Conservation (phyloP, 2,888 invertebrate species). For the Papilio protenor region DNA sequence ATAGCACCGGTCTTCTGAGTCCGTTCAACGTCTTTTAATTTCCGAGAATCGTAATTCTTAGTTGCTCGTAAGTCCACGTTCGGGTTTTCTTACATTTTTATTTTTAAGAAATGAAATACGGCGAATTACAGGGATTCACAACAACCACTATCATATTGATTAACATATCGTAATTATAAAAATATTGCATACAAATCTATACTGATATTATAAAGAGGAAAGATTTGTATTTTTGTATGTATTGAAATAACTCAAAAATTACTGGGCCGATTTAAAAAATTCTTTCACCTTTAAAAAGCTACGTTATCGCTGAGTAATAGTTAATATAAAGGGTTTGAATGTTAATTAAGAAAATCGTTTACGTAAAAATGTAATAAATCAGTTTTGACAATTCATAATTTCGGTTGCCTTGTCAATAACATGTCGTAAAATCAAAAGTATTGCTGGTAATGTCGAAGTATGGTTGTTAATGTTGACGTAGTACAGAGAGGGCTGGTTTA, state of each 20-base stretch:
- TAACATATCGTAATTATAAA: neutral
- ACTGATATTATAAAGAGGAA: too few relatives aligned
- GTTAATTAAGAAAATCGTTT: neutral
- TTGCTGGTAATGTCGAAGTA: neutral
- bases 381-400: neutral
- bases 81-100: neutral
- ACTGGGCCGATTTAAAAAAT: too few relatives aligned
- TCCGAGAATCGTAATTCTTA: conserved; percentile 10
- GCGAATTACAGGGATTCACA: neutral
- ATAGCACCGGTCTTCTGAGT: conserved; percentile 44
- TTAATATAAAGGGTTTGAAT: too few relatives aligned
- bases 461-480: conserved; percentile 1
- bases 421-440: neutral
- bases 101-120: neutral
- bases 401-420: neutral
- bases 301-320: too few relatives aligned
- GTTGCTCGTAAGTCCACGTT: neutral
- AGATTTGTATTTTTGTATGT: too few relatives aligned
- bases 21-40: conserved; percentile 17
- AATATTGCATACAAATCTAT: too few relatives aligned
- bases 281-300: too few relatives aligned
- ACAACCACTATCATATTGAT: neutral
- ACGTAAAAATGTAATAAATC: neutral
- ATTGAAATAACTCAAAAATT: too few relatives aligned
- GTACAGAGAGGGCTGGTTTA: conserved; percentile 15